A percentile compares a stretch with the other conserved stretches of the same genome.
These are phyloP conservation scores for Dasyurus viverrinus DNA, from an alignment of 2,113 vertebrate species.

Conservation along the genomic window DNA sequence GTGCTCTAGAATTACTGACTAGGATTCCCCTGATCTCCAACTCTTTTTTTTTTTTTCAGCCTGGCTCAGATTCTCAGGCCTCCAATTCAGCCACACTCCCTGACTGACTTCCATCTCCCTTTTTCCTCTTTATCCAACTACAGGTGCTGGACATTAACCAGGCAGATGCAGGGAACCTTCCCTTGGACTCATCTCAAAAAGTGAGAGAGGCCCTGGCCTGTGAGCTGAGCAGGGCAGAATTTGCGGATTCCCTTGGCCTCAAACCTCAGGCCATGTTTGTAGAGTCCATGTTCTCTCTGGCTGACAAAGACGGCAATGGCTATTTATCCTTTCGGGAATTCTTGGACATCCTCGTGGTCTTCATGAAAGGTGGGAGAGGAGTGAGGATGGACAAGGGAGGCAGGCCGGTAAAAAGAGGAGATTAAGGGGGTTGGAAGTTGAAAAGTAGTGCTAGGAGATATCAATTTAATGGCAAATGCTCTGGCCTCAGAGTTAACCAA, in stretches of 20 bases:
- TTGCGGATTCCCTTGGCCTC: conserved; percentile 88
- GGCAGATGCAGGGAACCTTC: conserved; percentile 86
- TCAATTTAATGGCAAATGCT: too few species aligned
- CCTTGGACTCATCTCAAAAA: conserved; percentile 80
- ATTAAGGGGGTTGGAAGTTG: neutral
- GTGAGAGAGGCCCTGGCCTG: conserved; percentile 88
- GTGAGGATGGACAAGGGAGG: neutral
- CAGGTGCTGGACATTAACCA: conserved; percentile 91
- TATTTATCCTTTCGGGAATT: conserved; percentile 94
- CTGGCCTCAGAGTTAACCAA: neutral
- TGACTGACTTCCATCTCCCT: neutral
- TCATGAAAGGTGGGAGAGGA: conserved; percentile 90
- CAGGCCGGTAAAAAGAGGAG: neutral
- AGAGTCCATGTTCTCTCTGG: conserved; percentile 93
- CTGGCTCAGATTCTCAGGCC: neutral
- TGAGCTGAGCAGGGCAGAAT: conserved; percentile 89
- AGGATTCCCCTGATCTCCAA: conserved; percentile 9
- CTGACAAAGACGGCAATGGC: conserved; percentile 92
- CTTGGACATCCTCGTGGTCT: conserved; percentile 91
- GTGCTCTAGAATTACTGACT: neutral
- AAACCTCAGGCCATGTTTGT: conserved; percentile 91
- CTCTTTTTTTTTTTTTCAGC: neutral
- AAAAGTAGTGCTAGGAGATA: neutral
- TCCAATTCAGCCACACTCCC: conserved; percentile 9
- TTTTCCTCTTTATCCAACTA: neutral